Base-by-base conservation (phyloP, 2,113 vertebrate genomes). In the Salvator merianae region DNA sequence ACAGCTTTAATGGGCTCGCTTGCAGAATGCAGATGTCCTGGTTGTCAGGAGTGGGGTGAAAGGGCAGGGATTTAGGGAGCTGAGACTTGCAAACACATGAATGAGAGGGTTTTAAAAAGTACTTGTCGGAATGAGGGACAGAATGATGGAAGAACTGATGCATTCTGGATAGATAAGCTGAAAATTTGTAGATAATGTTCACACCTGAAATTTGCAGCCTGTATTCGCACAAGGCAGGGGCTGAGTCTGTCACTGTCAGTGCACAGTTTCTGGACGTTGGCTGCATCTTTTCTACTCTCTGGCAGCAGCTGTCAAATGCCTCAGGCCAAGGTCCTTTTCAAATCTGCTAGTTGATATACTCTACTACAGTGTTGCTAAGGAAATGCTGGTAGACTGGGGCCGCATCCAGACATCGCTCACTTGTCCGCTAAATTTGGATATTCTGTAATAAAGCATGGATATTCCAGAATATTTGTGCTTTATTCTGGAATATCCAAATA, bases 1-100 rank as follows among this genome's bases (percentile, higher is more conserved):
- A 79, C 55, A 87, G 76, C 68, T 79, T 68, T 78, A 87, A 74
- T 79, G 73, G 70, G 26, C 55, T 83, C 47, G 38, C 59, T 83
- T 72, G 69, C 55, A 72, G 81, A 87, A 72, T 79, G 68, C 62
- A 55, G 36, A 79, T 79, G 76, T 65, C 68, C 59, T 66, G 43
- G 47, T 9, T 59, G 34, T 65, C 53, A 40, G 47, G 30, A 62
- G n/a, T 12, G n/a, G 73, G n/a, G 40, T 36, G 50, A 63, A 30
- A 38, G 77, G 77, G 40, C 50, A 66, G 26, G 40, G 76, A 69
- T 69, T 74, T 78, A 72, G 76, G 69, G 43, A 12, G 59, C 69
- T 43, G 59, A 81, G 71, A 32, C 65, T 34, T 69, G 62, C 26
- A 69, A 65, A 8, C 40, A 36, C 18, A 50, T 65, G 38, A 82